Percentiles rank a stretch among this genome's conserved stretches.
Evolutionary conservation across 2,113 vertebrate species (phyloP).

Genomic region (Piaya cayana): DNA sequence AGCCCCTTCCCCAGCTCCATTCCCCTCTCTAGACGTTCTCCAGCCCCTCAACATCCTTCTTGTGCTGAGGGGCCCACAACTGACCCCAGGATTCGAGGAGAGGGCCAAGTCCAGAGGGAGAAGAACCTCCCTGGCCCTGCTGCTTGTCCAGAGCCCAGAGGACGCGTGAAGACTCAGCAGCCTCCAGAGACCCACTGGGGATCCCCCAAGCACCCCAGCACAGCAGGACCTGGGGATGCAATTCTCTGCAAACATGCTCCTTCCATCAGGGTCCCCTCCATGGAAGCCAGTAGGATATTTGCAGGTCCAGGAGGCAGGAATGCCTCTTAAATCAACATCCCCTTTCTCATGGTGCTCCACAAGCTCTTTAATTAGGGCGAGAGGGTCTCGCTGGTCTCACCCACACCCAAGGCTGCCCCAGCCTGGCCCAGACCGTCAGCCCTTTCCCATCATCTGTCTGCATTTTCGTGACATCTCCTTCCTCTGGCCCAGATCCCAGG

Average conservation of each 20-base stretch:
- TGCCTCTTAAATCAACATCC: not conserved
- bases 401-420: not conserved
- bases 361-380: not conserved
- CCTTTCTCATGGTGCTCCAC: not conserved
- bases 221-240: fast-evolving
- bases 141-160: not conserved
- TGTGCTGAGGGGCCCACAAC: too few relatives aligned
- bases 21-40: too few relatives aligned
- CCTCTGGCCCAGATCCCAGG: slow-evolving; percentile 37
- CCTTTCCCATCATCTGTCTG: slow-evolving; percentile 63
- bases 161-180: too few relatives aligned
- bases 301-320: not conserved
- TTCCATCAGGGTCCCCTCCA: too few relatives aligned
- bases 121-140: too few relatives aligned
- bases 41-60: too few relatives aligned
- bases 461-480: slow-evolving; percentile 64
- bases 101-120: too few relatives aligned
- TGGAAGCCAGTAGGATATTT: not conserved
- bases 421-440: slow-evolving; percentile 19
- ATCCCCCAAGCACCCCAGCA: not conserved
- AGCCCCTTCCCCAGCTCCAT: too few relatives aligned
- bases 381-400: not conserved
- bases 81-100: too few relatives aligned
- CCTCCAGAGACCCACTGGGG: too few relatives aligned
- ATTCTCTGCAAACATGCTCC: not conserved